These are phyloP conservation scores for Enteromius argenteus DNA, from an alignment of 2,797 vertebrate species.

Conservation along the genomic window DNA sequence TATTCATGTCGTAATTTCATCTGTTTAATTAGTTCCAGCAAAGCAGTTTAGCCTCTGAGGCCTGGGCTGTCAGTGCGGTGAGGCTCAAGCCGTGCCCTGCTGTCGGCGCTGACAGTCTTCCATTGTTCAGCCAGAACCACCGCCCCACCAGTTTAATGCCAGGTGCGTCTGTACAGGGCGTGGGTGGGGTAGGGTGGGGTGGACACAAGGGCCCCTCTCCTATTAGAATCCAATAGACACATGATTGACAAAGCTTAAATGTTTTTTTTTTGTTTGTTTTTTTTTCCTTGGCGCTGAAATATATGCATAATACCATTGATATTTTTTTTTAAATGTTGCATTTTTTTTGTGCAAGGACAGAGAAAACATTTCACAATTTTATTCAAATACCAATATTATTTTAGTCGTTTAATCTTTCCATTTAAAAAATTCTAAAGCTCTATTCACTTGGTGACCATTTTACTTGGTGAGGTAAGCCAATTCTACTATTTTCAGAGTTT, in stretches of 20 bases:
- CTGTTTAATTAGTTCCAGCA: constrained; percentile 99
- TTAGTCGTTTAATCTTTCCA: background rate
- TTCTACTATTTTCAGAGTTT: background rate
- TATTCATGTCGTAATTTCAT: constrained; percentile 99
- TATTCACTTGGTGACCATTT: background rate
- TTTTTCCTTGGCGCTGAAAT: constrained; percentile 51
- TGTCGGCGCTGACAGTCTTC: constrained; percentile 91
- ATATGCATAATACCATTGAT: background rate
- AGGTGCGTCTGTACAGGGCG: constrained; percentile 87
- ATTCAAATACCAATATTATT: background rate
- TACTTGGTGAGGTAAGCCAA: background rate
- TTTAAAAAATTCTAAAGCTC: background rate
- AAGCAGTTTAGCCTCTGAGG: constrained; percentile 99
- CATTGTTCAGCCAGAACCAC: constrained; percentile 88
- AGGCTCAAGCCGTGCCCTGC: constrained; percentile 90
- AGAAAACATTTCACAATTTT: background rate
- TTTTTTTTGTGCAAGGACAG: background rate
- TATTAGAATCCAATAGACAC: constrained; percentile 65
- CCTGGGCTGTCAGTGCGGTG: constrained; percentile 91
- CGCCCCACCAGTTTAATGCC: constrained; percentile 85
- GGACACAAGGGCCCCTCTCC: constrained; percentile 68
- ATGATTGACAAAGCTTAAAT: constrained; percentile 79
- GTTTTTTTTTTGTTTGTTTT: constrained; percentile 62
- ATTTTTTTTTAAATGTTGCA: background rate
- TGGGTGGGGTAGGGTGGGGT: constrained; percentile 62